Evolutionary conservation across 2,888 invertebrate species (phyloP).

Genomic region (Meiosimyza platycephala): DNA sequence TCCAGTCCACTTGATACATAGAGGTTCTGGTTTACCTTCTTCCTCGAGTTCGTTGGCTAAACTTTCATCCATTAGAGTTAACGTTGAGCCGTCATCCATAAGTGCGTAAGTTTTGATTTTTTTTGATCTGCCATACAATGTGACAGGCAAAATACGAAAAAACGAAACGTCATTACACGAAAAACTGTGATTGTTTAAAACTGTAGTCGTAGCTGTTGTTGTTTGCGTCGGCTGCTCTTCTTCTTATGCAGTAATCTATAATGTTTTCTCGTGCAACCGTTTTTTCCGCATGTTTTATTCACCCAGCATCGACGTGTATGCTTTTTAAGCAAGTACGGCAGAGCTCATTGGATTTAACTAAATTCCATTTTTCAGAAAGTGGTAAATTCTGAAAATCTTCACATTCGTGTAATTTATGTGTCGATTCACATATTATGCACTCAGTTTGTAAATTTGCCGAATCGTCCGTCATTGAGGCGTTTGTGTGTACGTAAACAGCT

Average conservation of each 20-base stretch:
- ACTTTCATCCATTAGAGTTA: conserved; percentile 33
- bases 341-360: conserved; percentile 2
- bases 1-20: conserved; percentile 35
- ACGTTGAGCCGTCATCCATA: conserved; percentile 26
- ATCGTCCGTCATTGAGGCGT: no score
- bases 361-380: no score
- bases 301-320: conserved; percentile 24
- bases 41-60: conserved; percentile 26
- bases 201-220: background rate
- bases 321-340: conserved; percentile 29
- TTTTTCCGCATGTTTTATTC: conserved; percentile 22
- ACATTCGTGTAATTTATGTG: no score
- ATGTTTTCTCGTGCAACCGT: conserved; percentile 25
- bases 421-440: no score
- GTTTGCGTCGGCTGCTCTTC: background rate
- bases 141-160: conserved; percentile 35
- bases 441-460: no score
- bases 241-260: conserved; percentile 21
- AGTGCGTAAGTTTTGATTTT: conserved; percentile 24
- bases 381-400: no score
- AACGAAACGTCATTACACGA: background rate
- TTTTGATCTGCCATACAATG: conserved; percentile 19
- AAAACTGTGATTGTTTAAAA: conserved; percentile 4
- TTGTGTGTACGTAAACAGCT: no score
- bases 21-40: conserved; percentile 12